Base-by-base conservation (phyloP, 2,888 invertebrate genomes). In the Erebia palarica region DNA sequence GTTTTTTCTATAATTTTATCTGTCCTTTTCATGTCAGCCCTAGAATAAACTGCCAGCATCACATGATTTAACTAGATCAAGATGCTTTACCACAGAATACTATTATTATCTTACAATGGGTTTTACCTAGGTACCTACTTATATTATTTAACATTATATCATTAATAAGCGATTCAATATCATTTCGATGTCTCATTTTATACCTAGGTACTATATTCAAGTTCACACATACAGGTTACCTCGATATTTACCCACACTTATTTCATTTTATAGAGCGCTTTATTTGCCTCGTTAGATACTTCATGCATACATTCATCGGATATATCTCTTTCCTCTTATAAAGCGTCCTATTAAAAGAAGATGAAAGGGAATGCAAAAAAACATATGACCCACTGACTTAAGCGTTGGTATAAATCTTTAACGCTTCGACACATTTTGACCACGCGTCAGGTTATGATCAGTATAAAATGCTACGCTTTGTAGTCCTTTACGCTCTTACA, bases 401-500 rank as follows among this genome's bases (percentile, higher is more conserved):
- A 84, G 82, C 75, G 71, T 73, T 69, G 85, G 84, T 85, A 92
- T 92, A 92, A 92, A 92, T 92, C 90, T 88, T 87, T 80, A 86
- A 88, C 86, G 88, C 90, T 85, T 90, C 91, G 90, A 89, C 90
- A 91, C 92, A 88, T 92, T 88, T 90, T 88, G 91, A 92, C 91
- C 91, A 85, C 92, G 90, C 88, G 90, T 91, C 92, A 87, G 81
- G 81, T 86, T 88, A 90, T 88, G 90, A 92, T 90, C 86, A 83
- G 85, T 85, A 90, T 90, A 88, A 89, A 87, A 89, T 89, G 85
- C 84, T 76, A 81, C 79, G 82, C 86, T 85, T 90, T 89, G 90
- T 90, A 82, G 80, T 79, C 77, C 73, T 84, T 86, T 81, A 84
- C 84, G 81, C 80, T 76, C 68, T 79, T 83, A 89, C 91, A 91